A percentile compares a stretch with the other conserved stretches of the same genome.
These are phyloP conservation scores for Watsonalla cultraria DNA, from an alignment of 2,888 invertebrate species.

Conservation along the genomic window DNA sequence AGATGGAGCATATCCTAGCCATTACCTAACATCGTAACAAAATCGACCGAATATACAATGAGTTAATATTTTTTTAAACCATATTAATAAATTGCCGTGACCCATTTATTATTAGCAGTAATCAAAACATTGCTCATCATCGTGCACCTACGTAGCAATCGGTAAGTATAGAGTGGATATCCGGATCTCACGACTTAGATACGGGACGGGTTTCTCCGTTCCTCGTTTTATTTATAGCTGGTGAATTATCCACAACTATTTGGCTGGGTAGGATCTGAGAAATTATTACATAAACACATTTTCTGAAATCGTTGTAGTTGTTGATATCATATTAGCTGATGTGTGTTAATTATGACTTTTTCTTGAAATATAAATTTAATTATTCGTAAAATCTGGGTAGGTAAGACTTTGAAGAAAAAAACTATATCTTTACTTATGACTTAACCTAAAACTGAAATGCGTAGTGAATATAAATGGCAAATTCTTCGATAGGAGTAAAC, in stretches of 20 bases:
- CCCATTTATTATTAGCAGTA: not conserved
- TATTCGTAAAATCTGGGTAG: no score
- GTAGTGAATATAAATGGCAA: no score
- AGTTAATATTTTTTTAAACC: not conserved
- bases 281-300: not conserved
- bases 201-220: not conserved
- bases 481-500: no score
- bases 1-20: no score
- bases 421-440: no score
- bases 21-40: no score
- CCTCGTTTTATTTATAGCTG: not conserved
- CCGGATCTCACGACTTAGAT: not conserved
- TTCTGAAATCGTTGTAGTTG: not conserved
- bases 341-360: no score
- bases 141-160: not conserved
- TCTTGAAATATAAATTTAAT: no score
- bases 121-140: not conserved
- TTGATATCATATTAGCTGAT: no score
- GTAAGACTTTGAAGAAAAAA: no score
- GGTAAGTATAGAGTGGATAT: not conserved
- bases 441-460: no score
- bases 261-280: not conserved
- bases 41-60: no score
- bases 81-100: not conserved
- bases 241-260: not conserved